Evolutionary conservation across 1,140 invertebrate genomes (phyloP).

Genomic region (Fopius arisanus): DNA sequence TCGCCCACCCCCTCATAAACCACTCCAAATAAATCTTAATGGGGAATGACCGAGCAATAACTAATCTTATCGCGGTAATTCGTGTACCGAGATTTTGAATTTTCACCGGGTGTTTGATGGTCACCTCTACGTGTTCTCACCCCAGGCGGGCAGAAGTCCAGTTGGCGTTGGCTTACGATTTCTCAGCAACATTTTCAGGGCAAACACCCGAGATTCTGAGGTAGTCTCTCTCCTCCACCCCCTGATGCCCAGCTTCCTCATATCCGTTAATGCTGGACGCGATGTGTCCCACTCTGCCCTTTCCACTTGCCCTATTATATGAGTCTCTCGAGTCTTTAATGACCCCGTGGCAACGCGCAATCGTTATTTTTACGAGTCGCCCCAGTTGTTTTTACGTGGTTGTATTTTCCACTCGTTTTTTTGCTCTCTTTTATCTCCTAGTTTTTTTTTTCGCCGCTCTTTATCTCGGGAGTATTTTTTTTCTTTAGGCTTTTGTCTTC

Average conservation of each 20-base stretch:
- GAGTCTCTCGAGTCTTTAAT: conserved; percentile 53
- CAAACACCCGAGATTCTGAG: not conserved
- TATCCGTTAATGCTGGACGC: conserved; percentile 46
- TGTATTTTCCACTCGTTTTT: conserved; percentile 9
- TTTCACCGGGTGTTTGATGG: conserved; percentile 29
- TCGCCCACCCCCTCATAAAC: too few species aligned
- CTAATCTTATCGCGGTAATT: conserved; percentile 44
- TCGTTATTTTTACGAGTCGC: conserved; percentile 55
- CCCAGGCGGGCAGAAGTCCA: conserved; percentile 21
- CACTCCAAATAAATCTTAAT: not conserved
- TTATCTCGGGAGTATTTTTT: not conserved
- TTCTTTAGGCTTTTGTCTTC: not conserved
- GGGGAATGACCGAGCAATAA: conserved; percentile 42
- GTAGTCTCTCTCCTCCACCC: not conserved
- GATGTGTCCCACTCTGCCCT: conserved; percentile 36
- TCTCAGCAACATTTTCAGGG: conserved; percentile 6
- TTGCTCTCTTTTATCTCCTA: not conserved
- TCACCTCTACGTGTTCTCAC: not conserved
- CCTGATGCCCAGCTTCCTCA: not conserved
- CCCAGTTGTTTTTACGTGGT: conserved; percentile 30
- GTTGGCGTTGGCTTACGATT: conserved; percentile 15
- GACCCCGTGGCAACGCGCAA: conserved; percentile 44
- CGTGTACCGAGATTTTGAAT: conserved; percentile 47
- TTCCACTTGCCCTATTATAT: conserved; percentile 32
- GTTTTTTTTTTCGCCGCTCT: not conserved